Conservation (phyloP, 2,888 invertebrate species). For the Allophyes oxyacanthae region DNA sequence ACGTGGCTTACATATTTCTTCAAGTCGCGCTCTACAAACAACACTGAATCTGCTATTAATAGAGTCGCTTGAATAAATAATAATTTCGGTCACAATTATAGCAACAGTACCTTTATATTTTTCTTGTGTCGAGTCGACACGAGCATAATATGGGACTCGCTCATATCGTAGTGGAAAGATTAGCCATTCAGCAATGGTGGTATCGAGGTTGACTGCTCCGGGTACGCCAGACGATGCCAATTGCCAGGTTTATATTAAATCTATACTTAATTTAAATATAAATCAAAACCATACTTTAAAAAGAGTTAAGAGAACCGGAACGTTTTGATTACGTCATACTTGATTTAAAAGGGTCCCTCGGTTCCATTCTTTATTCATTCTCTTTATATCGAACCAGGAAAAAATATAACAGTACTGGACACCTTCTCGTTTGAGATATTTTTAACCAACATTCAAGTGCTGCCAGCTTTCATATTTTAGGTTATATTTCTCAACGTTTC, state of each 20-base stretch:
- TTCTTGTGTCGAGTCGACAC: no score
- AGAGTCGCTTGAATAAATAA: background rate
- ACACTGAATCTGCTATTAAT: background rate
- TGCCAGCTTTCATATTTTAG: constrained; percentile 65
- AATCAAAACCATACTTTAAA: constrained; percentile 2
- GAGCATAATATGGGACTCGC: no score
- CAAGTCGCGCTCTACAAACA: background rate
- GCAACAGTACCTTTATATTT: no score
- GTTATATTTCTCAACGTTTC: constrained; percentile 71
- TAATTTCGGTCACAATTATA: no score
- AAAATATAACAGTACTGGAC: constrained; percentile 39
- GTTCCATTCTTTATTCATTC: constrained; percentile 23
- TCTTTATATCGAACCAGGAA: constrained; percentile 23
- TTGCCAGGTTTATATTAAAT: no score
- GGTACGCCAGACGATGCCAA: no score
- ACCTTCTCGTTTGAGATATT: constrained; percentile 64
- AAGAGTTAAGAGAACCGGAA: constrained; percentile 17
- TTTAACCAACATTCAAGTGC: constrained; percentile 71
- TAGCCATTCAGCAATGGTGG: no score
- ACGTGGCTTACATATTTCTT: constrained; percentile 32
- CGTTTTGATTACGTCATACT: constrained; percentile 30
- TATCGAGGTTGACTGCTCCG: no score
- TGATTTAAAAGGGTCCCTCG: constrained; percentile 22
- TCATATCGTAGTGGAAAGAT: no score
- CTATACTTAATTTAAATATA: no score